Evolutionary conservation across 2,888 invertebrate species (phyloP).

Genomic region (Hemistola chrysoprasaria): DNA sequence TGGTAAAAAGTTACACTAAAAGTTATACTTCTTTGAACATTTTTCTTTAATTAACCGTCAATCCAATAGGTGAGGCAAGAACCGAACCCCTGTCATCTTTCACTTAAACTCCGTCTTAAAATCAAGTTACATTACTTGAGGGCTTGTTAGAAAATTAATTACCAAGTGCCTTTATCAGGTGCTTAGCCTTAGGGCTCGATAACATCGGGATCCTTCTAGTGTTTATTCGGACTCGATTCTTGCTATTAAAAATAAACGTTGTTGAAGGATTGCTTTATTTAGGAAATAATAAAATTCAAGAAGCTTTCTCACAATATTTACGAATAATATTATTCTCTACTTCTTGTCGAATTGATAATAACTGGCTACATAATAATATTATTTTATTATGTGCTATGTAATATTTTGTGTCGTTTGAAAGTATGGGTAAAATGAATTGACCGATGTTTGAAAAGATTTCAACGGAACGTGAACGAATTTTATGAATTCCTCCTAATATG

Average conservation of each 20-base stretch:
- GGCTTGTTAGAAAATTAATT: conserved; percentile 68
- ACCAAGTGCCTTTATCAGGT: conserved; percentile 64
- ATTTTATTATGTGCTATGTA: not conserved
- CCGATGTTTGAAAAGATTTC: conserved; percentile 44
- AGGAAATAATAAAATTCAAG: no score
- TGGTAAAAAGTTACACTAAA: no score
- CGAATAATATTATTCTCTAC: no score
- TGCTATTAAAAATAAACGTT: conserved; percentile 42
- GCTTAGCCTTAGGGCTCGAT: conserved; percentile 48
- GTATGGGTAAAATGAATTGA: conserved; percentile 1
- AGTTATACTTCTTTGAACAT: not conserved
- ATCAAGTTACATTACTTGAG: conserved; percentile 42
- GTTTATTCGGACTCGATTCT: conserved; percentile 47
- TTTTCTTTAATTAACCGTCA: conserved; percentile 1
- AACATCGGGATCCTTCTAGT: conserved; percentile 41
- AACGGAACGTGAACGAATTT: no score
- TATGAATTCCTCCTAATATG: no score
- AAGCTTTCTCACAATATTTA: no score
- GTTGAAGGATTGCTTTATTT: conserved; percentile 19
- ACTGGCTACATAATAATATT: no score
- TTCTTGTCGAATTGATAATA: no score
- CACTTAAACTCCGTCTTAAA: conserved; percentile 33
- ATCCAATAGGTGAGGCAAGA: conserved; percentile 3
- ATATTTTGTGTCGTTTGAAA: not conserved
- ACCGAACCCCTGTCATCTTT: conserved; percentile 22